Evolutionary conservation across 2,888 invertebrate species (phyloP).

Genomic region (Agonopterix subpropinquella): DNA sequence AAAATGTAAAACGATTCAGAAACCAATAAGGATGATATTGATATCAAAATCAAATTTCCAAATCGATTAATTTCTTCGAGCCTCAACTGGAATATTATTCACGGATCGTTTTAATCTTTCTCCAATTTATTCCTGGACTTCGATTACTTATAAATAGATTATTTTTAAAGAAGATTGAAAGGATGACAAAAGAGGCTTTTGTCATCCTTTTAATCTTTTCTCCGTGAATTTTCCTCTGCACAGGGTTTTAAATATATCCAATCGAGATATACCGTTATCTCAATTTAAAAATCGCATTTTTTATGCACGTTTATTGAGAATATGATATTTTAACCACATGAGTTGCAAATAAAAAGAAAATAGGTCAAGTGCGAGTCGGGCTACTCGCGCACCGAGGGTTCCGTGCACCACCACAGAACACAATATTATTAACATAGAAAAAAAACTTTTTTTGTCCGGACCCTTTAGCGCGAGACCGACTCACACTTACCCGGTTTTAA

Average conservation of each 20-base stretch:
- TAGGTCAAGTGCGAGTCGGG: too few relatives aligned
- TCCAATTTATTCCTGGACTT: conserved; percentile 11
- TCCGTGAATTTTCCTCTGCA: neutral
- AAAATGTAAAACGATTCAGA: neutral
- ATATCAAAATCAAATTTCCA: too few relatives aligned
- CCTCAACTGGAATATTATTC: neutral
- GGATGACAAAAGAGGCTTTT: conserved; percentile 9
- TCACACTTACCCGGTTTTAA: too few relatives aligned
- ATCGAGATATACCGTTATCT: neutral
- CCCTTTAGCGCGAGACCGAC: too few relatives aligned
- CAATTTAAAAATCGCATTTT: too few relatives aligned
- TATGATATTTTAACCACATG: too few relatives aligned
- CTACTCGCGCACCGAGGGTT: too few relatives aligned
- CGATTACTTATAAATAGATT: conserved; percentile 11
- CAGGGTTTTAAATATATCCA: neutral
- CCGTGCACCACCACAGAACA: too few relatives aligned
- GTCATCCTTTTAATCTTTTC: neutral
- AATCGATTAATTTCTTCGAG: neutral
- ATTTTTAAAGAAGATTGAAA: conserved; percentile 14
- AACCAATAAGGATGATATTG: neutral
- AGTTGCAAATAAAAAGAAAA: too few relatives aligned
- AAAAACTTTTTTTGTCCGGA: too few relatives aligned
- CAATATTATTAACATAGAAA: too few relatives aligned
- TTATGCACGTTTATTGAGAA: too few relatives aligned
- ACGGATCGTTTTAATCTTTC: conserved; percentile 8